Evolutionary conservation across 2,888 invertebrate genomes (phyloP).

Genomic region (Elysia crispata): DNA sequence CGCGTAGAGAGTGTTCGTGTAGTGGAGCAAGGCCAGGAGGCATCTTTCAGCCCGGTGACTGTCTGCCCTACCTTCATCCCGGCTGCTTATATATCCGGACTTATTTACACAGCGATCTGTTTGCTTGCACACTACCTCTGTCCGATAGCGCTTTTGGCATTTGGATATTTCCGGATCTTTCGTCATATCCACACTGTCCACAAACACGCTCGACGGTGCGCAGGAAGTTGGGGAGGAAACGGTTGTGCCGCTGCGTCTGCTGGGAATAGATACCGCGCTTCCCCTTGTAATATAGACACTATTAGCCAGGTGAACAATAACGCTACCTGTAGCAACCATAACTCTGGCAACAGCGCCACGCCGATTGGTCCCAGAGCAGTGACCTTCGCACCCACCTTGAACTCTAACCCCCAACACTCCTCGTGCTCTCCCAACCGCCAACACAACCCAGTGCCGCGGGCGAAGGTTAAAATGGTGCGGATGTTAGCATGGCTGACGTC

Average conservation of each 20-base stretch:
- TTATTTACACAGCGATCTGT: conserved; percentile 59
- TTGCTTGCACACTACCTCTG: conserved; percentile 59
- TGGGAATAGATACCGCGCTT: too few relatives aligned
- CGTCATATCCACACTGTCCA: conserved; percentile 59
- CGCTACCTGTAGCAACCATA: too few relatives aligned
- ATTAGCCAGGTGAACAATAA: too few relatives aligned
- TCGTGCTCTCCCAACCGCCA: conserved; percentile 54
- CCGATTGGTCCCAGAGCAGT: too few relatives aligned
- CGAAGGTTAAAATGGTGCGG: conserved; percentile 75
- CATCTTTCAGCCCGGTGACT: neutral
- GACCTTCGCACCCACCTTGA: too few relatives aligned
- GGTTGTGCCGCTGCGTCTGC: too few relatives aligned
- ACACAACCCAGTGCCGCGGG: conserved; percentile 70
- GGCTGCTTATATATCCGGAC: conserved; percentile 54
- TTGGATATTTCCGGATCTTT: conserved; percentile 65
- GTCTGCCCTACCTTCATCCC: conserved; percentile 63
- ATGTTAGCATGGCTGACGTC: conserved; percentile 70
- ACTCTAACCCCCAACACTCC: neutral
- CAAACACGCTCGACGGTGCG: neutral
- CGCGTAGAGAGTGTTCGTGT: conserved; percentile 39
- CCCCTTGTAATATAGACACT: too few relatives aligned
- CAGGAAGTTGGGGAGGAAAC: neutral
- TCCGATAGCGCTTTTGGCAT: conserved; percentile 58
- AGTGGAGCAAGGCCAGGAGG: neutral
- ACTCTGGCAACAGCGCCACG: too few relatives aligned